phyloP scores from a whole-genome alignment of 2,113 vertebrate species.

The Phrynosoma blainvillii region DNA sequence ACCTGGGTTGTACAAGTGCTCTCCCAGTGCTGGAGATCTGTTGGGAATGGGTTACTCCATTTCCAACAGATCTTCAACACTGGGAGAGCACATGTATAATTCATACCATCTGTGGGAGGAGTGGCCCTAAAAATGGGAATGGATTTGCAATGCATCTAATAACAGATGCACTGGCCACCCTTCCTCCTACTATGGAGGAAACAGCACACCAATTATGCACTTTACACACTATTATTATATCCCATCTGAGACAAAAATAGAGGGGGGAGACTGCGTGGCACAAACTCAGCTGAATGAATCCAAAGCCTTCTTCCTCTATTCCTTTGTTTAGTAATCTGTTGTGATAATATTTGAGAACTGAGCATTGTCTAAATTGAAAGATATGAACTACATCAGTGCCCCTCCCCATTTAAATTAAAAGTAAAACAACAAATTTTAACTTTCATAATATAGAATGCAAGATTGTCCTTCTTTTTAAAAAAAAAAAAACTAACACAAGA shows the following conservation, averaged over 20 bases:
- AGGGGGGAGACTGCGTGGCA: not conserved
- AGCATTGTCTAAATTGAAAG: not conserved
- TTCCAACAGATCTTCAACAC: no score
- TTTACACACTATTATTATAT: not conserved
- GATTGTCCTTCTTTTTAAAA: not conserved
- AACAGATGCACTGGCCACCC: not conserved
- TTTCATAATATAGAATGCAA: not conserved
- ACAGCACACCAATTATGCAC: not conserved
- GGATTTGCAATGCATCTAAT: not conserved
- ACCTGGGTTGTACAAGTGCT: no score
- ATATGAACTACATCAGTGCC: no score
- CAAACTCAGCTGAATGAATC: not conserved
- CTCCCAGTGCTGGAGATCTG: no score
- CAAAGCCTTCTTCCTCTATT: not conserved
- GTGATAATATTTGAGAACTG: not conserved
- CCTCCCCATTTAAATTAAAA: no score
- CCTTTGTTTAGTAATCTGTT: not conserved
- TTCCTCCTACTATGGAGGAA: not conserved
- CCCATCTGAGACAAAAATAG: not conserved
- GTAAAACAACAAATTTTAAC: conserved; percentile 13
- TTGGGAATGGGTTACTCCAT: no score
- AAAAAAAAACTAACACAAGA: not conserved
- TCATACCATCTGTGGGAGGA: no score
- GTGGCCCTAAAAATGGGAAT: no score
- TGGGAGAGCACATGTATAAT: no score